Evolutionary conservation across 2,113 vertebrate species (phyloP).

Genomic region (Mormyrus lacerda): DNA sequence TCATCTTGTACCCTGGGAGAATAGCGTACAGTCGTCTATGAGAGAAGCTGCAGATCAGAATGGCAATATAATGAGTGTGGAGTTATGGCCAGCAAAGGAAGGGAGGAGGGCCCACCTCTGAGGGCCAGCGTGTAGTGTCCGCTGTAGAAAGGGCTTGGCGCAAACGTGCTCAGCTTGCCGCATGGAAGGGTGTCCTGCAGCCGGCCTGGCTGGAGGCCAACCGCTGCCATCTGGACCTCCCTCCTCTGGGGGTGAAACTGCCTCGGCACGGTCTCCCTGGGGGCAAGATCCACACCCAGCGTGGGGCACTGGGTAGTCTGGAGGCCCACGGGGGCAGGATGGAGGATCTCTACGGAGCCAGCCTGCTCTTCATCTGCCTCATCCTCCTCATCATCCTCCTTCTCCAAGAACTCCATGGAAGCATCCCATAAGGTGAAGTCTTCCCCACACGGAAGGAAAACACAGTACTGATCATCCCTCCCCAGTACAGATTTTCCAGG

Average conservation of each 20-base stretch:
- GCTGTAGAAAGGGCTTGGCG: conserved; percentile 33
- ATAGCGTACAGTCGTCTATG: not conserved
- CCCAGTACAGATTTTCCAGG: not conserved
- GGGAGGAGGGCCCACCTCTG: conserved; percentile 29
- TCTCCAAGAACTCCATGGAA: conserved; percentile 60
- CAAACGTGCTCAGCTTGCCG: conserved; percentile 36
- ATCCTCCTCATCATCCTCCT: conserved; percentile 16
- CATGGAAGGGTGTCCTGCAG: conserved; percentile 30
- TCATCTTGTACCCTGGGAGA: not conserved
- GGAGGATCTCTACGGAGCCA: not conserved
- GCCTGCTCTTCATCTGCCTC: conserved; percentile 28
- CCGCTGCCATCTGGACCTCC: conserved; percentile 42
- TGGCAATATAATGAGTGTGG: not conserved
- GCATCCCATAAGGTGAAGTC: conserved; percentile 51
- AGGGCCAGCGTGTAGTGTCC: conserved; percentile 53
- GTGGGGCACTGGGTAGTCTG: not conserved
- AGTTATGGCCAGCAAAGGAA: not conserved
- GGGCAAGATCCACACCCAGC: conserved; percentile 19
- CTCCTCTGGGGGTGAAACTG: conserved; percentile 39
- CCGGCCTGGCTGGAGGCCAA: conserved; percentile 34
- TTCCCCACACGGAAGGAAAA: conserved; percentile 6
- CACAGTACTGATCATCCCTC: not conserved
- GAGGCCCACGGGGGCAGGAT: conserved; percentile 23
- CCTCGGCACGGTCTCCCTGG: conserved; percentile 50
- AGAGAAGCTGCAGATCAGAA: not conserved